A percentile compares a stretch with the other conserved stretches of the same genome.
These are phyloP conservation scores for Erpornis zantholeuca DNA, from an alignment of 2,113 vertebrate genomes.

Conservation along the genomic window DNA sequence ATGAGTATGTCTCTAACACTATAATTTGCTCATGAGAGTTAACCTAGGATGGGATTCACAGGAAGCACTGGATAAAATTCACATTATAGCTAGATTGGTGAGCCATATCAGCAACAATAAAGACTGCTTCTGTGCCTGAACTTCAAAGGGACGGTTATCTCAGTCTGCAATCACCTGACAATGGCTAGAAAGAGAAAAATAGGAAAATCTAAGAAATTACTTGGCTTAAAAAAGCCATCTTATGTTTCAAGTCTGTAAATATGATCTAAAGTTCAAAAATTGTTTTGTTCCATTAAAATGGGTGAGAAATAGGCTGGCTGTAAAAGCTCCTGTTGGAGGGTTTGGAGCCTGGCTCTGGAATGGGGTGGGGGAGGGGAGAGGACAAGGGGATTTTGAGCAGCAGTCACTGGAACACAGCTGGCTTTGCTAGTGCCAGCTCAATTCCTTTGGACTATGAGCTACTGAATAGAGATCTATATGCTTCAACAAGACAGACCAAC, in stretches of 20 bases:
- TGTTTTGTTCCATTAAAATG: slow-evolving; percentile 61
- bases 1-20: slow-evolving; percentile 1
- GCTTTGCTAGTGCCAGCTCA: background rate
- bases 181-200: slow-evolving; percentile 64
- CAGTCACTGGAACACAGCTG: background rate
- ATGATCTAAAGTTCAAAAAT: slow-evolving; percentile 58
- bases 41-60: slow-evolving; percentile 26
- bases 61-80: slow-evolving; percentile 45
- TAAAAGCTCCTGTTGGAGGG: background rate
- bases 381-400: background rate
- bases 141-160: slow-evolving; percentile 69
- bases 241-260: slow-evolving; percentile 64
- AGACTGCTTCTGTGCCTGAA: slow-evolving; percentile 65
- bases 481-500: background rate
- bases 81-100: slow-evolving; percentile 28
- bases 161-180: slow-evolving; percentile 72
- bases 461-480: background rate
- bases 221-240: slow-evolving; percentile 65
- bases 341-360: background rate
- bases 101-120: slow-evolving; percentile 61
- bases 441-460: background rate
- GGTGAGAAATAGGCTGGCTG: slow-evolving; percentile 45
- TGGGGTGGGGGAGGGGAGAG: background rate
- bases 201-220: slow-evolving; percentile 64
- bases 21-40: slow-evolving; percentile 22